A percentile compares a stretch with the other conserved stretches of the same genome.
Evolutionary conservation across 2,113 vertebrate species (phyloP).

Genomic region (Austrofundulus limnaeus): DNA sequence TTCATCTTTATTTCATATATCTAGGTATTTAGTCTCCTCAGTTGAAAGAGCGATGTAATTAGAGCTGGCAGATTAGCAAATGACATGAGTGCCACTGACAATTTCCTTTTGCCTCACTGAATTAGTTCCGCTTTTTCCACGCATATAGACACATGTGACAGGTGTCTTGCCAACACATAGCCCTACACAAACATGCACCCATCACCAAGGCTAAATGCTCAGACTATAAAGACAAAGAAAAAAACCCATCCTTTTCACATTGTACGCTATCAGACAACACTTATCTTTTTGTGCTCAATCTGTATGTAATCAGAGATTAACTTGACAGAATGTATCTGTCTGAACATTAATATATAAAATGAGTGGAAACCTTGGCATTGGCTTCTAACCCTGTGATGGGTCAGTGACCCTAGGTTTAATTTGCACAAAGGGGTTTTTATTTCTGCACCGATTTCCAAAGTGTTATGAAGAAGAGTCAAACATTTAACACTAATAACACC

Average conservation of each 20-base stretch:
- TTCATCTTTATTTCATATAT: not conserved
- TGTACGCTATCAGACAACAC: not conserved
- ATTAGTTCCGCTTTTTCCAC: slow-evolving; percentile 35
- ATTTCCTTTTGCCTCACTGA: slow-evolving; percentile 51
- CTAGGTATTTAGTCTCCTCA: slow-evolving; percentile 5
- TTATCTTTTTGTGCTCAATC: slow-evolving; percentile 13
- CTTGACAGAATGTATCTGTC: slow-evolving; percentile 19
- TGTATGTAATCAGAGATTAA: slow-evolving; percentile 54
- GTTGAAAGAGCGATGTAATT: slow-evolving; percentile 38
- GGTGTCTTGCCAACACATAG: slow-evolving; percentile 18
- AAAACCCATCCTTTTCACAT: slow-evolving; percentile 13
- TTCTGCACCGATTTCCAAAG: slow-evolving; percentile 19
- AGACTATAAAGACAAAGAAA: slow-evolving; percentile 3
- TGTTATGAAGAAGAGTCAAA: slow-evolving; percentile 18
- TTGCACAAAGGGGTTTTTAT: slow-evolving; percentile 46
- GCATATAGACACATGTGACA: slow-evolving; percentile 19
- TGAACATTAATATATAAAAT: not conserved
- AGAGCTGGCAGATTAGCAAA: slow-evolving; percentile 49
- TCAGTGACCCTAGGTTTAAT: slow-evolving; percentile 7
- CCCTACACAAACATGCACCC: not conserved
- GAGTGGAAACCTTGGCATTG: not conserved
- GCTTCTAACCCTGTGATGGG: not conserved
- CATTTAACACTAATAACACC: slow-evolving; percentile 15
- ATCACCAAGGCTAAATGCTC: not conserved
- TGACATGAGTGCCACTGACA: slow-evolving; percentile 34